phyloP scores from a whole-genome alignment of 2,113 vertebrate genomes.

The Tachysurus fulvidraco region DNA sequence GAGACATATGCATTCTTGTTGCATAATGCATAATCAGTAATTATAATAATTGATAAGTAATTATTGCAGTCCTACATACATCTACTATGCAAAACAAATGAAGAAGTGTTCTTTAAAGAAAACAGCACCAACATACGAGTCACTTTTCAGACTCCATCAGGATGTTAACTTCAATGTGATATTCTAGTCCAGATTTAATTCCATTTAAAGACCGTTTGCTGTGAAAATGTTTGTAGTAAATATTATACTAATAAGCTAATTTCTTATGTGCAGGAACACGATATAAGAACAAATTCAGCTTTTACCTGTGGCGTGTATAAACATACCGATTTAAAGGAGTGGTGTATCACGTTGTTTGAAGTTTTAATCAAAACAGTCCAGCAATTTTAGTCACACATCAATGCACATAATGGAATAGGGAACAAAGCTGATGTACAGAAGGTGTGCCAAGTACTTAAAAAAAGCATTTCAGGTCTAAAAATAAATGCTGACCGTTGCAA shows the following conservation, averaged over 20 bases:
- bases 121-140: neutral
- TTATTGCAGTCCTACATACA: neutral
- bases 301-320: neutral
- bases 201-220: neutral
- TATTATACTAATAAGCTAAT: neutral
- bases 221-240: neutral
- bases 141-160: neutral
- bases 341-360: neutral
- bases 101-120: neutral
- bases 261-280: neutral
- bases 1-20: neutral
- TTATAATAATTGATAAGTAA: neutral
- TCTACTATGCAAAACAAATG: neutral
- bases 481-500: neutral
- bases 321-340: neutral
- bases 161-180: neutral
- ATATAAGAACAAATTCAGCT: neutral
- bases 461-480: neutral
- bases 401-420: constrained; percentile 17
- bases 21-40: neutral
- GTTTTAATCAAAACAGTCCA: constrained; percentile 13
- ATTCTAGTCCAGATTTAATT: neutral
- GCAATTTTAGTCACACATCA: constrained; percentile 22
- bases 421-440: constrained; percentile 5
- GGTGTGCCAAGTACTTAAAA: neutral